Base-by-base conservation (phyloP, 2,888 invertebrate species). In the Machimus rusticus region DNA sequence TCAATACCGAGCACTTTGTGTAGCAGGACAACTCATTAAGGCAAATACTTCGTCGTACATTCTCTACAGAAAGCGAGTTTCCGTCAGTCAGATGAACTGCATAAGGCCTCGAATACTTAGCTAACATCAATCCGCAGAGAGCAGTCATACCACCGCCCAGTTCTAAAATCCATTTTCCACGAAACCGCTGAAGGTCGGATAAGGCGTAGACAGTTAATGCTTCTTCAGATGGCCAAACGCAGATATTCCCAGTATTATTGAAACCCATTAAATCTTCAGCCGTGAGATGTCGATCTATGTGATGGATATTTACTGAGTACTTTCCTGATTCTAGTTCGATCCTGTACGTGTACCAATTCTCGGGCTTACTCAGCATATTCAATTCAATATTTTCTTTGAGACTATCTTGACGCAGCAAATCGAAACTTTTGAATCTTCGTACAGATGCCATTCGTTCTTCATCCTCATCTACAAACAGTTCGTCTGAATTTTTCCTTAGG, bases 71-170 rank as follows among this genome's bases (percentile, higher is more conserved):
- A 74, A 95, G 94, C 90, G 94, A 94, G 92, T 97, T 97, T 51
- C 97, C 97, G 91, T 97, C 97, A 16, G 97, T 96, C 51, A 97
- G 93, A 89, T 95, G 94, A 5, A 97, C 95, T 34, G 93, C 93
- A 89, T 93, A 93, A 0, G 96, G 94, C 81, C 93, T 93, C 87
- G 95, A 94, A 90, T 95, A 95, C 90, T 96, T 95, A 87, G 96
- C 95, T 82, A 95, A 93, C 91, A 96, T 94, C 16, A 97, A 92
- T 1, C 97, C 97, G 8, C 96, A 96, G 43, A 97, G 93, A 90
- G 96, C 96, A 28, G 97, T 96, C 96, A 97, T 97, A 3, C 97
- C 97, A 23, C 97, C 97, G 2, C 97, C 97, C 74, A 97, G 93
- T 91, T 97, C 97, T 90, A 96, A 93, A 37, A 97, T 94, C 90